phyloP scores from a whole-genome alignment of 2,113 vertebrate species.

The Scophthalmus maximus region DNA sequence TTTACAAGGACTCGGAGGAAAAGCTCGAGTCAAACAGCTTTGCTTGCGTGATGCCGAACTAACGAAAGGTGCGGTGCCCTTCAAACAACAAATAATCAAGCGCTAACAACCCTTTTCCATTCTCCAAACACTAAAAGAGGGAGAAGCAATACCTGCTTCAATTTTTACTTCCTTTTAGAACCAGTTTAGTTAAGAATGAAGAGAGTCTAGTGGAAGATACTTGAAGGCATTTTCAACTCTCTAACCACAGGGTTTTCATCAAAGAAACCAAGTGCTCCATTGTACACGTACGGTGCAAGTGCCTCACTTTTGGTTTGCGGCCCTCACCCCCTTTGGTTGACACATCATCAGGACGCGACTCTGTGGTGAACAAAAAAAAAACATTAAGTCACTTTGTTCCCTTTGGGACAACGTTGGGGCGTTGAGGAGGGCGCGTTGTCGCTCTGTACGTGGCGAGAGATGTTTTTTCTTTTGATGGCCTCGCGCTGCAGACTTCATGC shows the following conservation, averaged over 20 bases:
- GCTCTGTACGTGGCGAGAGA: conserved; percentile 26
- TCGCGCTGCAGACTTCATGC: conserved; percentile 25
- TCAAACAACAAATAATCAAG: conserved; percentile 46
- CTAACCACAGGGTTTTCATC: conserved; percentile 9
- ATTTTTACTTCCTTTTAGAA: conserved; percentile 33
- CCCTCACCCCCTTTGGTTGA: conserved; percentile 54
- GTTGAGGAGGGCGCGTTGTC: conserved; percentile 32
- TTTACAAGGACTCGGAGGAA: background rate
- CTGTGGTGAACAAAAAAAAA: conserved; percentile 20
- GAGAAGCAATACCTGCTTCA: background rate
- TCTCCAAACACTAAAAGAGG: background rate
- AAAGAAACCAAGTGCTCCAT: conserved; percentile 47
- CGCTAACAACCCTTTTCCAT: conserved; percentile 4
- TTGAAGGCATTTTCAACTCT: conserved; percentile 16
- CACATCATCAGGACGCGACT: conserved; percentile 16
- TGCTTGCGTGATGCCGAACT: conserved; percentile 5
- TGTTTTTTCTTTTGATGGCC: conserved; percentile 22
- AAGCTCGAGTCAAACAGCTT: conserved; percentile 9
- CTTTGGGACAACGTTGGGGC: conserved; percentile 26
- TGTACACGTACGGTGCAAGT: conserved; percentile 58
- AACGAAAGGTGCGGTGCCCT: conserved; percentile 14
- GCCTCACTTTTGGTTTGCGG: conserved; percentile 65
- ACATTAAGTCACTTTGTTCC: conserved; percentile 28
- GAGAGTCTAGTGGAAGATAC: conserved; percentile 18
- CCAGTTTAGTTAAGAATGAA: conserved; percentile 15